Conservation (phyloP, 2,888 invertebrate species). For the Leucophenga montana region DNA sequence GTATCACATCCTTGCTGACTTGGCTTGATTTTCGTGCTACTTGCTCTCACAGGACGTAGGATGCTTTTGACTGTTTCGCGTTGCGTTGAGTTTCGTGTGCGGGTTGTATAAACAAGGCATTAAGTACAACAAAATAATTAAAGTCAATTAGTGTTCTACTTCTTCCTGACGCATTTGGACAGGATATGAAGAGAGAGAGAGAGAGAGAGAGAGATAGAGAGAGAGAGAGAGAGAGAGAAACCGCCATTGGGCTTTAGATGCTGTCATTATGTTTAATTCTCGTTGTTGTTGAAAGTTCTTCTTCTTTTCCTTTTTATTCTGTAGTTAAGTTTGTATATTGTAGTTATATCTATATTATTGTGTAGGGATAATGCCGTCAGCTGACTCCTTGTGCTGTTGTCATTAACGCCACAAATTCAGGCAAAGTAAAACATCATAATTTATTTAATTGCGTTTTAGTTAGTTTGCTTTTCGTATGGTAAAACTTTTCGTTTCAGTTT, state of each 20-base stretch:
- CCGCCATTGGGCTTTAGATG: conserved; percentile 4
- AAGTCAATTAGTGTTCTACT: conserved; percentile 62
- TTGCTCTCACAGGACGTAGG: neutral
- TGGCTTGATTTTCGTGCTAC: conserved; percentile 17
- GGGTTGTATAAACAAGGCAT: conserved; percentile 60
- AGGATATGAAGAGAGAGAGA: too few species aligned
- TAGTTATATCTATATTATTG: neutral
- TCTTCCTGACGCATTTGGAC: neutral
- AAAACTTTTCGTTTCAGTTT: neutral
- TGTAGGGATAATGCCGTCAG: conserved; percentile 1
- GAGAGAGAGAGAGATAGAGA: too few species aligned
- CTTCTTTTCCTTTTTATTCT: neutral
- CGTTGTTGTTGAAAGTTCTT: neutral
- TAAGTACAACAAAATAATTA: conserved; percentile 68
- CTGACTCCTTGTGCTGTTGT: conserved; percentile 4
- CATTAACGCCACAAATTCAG: conserved; percentile 13
- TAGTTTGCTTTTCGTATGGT: neutral
- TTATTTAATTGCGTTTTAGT: conserved; percentile 33
- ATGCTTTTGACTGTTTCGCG: neutral
- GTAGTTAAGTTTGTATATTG: neutral
- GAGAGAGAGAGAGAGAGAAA: too few species aligned
- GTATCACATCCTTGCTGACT: conserved; percentile 5
- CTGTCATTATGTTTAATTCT: conserved; percentile 15
- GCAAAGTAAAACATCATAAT: conserved; percentile 35
- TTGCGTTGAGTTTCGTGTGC: conserved; percentile 24